Conservation (phyloP, 1,140 invertebrate species). For the Drosophila paulistorum region DNA sequence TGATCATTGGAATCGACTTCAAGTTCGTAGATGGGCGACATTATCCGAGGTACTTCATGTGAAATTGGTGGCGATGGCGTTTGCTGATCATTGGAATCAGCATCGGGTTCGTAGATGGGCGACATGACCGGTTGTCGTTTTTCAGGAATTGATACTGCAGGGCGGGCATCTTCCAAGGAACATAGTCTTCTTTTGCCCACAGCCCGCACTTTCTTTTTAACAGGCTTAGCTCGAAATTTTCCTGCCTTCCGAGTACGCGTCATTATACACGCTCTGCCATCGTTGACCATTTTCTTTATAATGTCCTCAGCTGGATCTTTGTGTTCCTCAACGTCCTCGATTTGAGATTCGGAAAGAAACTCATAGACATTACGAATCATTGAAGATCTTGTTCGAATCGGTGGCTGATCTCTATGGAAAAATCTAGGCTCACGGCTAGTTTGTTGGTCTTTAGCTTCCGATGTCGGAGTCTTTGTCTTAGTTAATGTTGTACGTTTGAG, state of each 20-base stretch:
- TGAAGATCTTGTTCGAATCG: slow-evolving; percentile 39
- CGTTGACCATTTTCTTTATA: slow-evolving; percentile 61
- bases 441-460: too few relatives aligned
- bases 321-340: slow-evolving; percentile 39
- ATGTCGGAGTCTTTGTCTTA: not conserved
- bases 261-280: slow-evolving; percentile 60
- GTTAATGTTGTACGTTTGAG: not conserved
- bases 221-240: slow-evolving; percentile 23
- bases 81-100: too few relatives aligned
- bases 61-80: not conserved
- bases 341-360: slow-evolving; percentile 70
- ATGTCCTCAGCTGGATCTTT: slow-evolving; percentile 69
- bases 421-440: slow-evolving; percentile 29
- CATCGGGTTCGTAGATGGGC: slow-evolving; percentile 46
- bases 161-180: slow-evolving; percentile 5
- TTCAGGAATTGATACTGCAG: not conserved
- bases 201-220: slow-evolving; percentile 23
- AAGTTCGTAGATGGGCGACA: slow-evolving; percentile 45
- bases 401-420: slow-evolving; percentile 52
- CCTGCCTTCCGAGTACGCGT: slow-evolving; percentile 39
- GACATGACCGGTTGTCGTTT: slow-evolving; percentile 25
- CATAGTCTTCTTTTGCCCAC: slow-evolving; percentile 50
- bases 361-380: slow-evolving; percentile 65
- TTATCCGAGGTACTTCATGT: not conserved
- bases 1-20: not conserved